These are phyloP conservation scores for Myzus persicae DNA, from an alignment of 1,140 invertebrate genomes.

Conservation along the genomic window DNA sequence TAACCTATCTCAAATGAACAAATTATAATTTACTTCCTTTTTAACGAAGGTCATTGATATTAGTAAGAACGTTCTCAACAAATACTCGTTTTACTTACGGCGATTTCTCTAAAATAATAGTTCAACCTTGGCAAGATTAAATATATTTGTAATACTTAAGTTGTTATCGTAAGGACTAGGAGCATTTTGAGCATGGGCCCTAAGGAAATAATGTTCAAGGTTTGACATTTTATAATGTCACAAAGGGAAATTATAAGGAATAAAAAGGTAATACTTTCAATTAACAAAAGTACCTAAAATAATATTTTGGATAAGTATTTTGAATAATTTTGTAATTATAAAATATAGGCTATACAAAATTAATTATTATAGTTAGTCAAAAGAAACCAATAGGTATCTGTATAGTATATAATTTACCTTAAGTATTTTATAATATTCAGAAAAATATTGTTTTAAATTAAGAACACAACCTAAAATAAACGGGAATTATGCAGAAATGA, in stretches of 20 bases:
- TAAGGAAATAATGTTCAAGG: conserved; percentile 6
- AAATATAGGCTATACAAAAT: background rate
- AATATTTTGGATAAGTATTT: background rate
- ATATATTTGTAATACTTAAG: conserved; percentile 31
- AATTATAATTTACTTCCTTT: conserved; percentile 48
- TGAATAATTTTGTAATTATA: background rate
- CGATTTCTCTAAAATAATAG: conserved; percentile 50
- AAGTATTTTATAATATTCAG: background rate
- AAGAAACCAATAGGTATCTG: background rate
- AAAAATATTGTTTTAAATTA: background rate
- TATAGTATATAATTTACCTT: no score
- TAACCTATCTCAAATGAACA: conserved; percentile 35
- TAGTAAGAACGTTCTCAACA: conserved; percentile 16
- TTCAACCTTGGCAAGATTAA: conserved; percentile 45
- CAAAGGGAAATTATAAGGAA: background rate
- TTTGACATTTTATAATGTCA: background rate
- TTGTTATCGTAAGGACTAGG: conserved; percentile 30
- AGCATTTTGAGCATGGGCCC: background rate
- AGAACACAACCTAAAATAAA: background rate
- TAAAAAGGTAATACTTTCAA: background rate
- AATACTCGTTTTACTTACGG: conserved; percentile 36
- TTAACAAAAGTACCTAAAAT: no score
- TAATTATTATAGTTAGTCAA: background rate
- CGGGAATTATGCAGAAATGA: background rate
- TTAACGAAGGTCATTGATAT: conserved; percentile 49